These are phyloP conservation scores for Scortum barcoo DNA, from an alignment of 2,113 vertebrate species.

Conservation along the genomic window DNA sequence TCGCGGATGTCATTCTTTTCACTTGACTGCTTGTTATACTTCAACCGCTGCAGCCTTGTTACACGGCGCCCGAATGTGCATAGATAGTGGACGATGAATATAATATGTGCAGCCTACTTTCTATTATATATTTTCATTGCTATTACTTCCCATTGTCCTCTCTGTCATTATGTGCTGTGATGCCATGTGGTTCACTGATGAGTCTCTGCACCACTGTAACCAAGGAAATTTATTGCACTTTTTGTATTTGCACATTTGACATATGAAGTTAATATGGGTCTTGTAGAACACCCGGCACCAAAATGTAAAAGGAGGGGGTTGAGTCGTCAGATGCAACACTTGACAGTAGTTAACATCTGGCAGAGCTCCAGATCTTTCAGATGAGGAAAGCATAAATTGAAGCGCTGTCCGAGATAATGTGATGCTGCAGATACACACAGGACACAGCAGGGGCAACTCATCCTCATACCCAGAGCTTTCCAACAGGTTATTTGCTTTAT, in stretches of 20 bases:
- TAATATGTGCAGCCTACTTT: background rate
- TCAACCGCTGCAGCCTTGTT: conserved; percentile 22
- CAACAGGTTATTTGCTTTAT: conserved; percentile 5
- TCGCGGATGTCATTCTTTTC: conserved; percentile 27
- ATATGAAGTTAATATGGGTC: background rate
- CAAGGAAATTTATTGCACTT: background rate
- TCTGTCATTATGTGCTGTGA: background rate
- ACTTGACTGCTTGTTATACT: background rate
- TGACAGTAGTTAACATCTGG: conserved; percentile 14
- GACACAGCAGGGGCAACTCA: background rate
- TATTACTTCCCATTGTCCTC: background rate
- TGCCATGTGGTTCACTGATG: background rate
- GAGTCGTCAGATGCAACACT: background rate
- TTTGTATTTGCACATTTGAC: conserved; percentile 4
- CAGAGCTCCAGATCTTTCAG: conserved; percentile 16
- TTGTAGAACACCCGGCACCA: background rate
- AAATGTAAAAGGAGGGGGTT: background rate
- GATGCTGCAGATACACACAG: background rate
- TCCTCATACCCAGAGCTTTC: background rate
- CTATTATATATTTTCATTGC: conserved; percentile 1
- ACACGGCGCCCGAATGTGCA: background rate
- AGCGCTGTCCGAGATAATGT: conserved; percentile 14
- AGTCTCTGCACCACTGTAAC: conserved; percentile 13
- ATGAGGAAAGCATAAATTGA: conserved; percentile 14
- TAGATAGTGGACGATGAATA: conserved; percentile 5